Evolutionary conservation across 2,888 invertebrate genomes (phyloP), one percentile per base, ranked within the genome.

Genomic region (Villa cingulata): DNA sequence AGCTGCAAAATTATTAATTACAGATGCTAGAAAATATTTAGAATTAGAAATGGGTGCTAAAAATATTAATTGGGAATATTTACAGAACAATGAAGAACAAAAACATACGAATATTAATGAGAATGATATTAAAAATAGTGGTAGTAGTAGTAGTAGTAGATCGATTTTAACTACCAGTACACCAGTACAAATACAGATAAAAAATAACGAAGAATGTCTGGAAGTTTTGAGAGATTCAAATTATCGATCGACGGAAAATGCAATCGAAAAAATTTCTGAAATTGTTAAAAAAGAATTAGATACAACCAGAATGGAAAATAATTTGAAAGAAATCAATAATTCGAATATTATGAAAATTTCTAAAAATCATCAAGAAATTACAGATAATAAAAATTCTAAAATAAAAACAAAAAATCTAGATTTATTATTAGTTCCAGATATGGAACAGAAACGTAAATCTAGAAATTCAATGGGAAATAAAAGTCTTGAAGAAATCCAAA

Each of bases 1-100:
- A 68, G 92, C 91, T 6, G 89, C 95, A 4, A 68, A 74, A 50
- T 72, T 85, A 54, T 72, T 95, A 18, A 80, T 91, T 18, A 61
- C 70, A 17, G 89, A 90, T 68, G 91, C 94, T 23, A 77, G 88
- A 59, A 73, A 73, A 39, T 67, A 75, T 68, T 68, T 82, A 29
- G 73, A 83, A 66, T 73, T 77, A 56, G 86, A 88, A 70, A 76
- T 89, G 53, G 86, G 86, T 4, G 73, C 83, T 6, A 72, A 72
- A 18, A 76, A 78, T 55, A 79, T 85, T 23, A 78, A 80, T 55
- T 87, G 86, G 86, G n/a, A n/a, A 4, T 16, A n/a, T 32, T 12
- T 14, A 32, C 29, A 32, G 12, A 32, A 12, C 12, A 4, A 12
- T 12, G 29, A 32, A 32, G 9, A 1, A 32, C 7, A 4, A 23